Conservation (phyloP, 2,113 vertebrate genomes). For the Pedetes capensis region DNA sequence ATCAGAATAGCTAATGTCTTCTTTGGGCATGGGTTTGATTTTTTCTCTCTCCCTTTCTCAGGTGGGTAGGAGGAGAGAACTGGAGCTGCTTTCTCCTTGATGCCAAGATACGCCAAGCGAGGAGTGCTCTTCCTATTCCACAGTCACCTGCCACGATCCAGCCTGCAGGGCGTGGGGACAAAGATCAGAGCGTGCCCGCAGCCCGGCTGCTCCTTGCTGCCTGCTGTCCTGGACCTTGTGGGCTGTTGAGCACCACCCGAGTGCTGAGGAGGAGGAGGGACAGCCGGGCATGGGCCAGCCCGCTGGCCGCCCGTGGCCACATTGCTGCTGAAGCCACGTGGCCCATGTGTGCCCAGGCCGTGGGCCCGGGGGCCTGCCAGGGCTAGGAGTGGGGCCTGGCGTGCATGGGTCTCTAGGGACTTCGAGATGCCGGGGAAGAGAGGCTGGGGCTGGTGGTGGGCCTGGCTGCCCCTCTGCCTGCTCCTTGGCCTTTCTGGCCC, state of each 20-base stretch:
- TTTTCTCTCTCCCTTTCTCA: constrained; percentile 60
- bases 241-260: constrained; percentile 13
- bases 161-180: constrained; percentile 14
- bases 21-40: constrained; percentile 65
- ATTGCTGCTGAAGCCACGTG: constrained; percentile 35
- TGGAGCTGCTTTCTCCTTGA: constrained; percentile 53
- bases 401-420: constrained; percentile 77
- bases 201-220: rapidly evolving
- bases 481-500: constrained; percentile 82
- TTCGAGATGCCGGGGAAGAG: constrained; percentile 83
- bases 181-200: background rate
- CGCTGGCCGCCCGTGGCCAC: background rate
- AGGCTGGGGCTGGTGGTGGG: constrained; percentile 80
- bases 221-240: background rate
- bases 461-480: constrained; percentile 83
- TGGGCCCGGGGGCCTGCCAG: constrained; percentile 36
- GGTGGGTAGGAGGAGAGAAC: constrained; percentile 70
- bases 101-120: constrained; percentile 62
- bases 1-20: constrained; percentile 28
- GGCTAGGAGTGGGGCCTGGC: constrained; percentile 40
- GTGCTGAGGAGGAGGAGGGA: background rate
- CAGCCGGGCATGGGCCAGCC: constrained; percentile 49
- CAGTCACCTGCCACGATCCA: background rate
- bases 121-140: background rate
- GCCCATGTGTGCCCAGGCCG: background rate